Conservation (phyloP, 2,113 vertebrate genomes). For the Donacobius atricapilla region DNA sequence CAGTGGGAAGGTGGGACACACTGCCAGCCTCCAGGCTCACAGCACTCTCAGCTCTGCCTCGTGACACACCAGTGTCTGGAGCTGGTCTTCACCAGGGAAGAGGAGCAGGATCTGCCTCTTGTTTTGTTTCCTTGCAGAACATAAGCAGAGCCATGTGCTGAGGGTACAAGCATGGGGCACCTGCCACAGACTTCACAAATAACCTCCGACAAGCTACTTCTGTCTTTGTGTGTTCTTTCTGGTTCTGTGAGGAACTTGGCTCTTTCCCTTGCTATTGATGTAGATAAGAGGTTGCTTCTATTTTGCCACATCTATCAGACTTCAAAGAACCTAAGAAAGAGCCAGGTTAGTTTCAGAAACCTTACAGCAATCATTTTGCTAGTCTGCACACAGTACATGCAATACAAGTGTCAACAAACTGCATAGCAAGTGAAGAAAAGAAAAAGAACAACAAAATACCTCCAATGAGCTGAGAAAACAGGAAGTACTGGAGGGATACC, state of each 20-base stretch:
- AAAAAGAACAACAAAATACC: neutral
- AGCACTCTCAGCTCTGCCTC: neutral
- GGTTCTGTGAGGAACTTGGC: neutral
- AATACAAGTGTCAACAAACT: neutral
- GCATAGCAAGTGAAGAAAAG: neutral
- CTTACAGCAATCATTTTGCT: neutral
- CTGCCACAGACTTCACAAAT: neutral
- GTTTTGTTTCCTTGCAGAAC: neutral
- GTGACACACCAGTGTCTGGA: neutral
- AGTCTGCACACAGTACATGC: neutral
- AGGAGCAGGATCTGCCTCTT: neutral
- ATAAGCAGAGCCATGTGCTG: neutral
- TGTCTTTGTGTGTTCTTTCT: neutral
- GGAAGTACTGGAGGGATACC: neutral
- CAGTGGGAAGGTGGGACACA: neutral
- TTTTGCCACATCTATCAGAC: neutral
- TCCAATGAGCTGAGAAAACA: neutral
- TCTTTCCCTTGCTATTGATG: neutral
- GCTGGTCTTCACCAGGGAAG: neutral
- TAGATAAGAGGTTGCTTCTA: neutral
- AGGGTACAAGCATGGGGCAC: neutral
- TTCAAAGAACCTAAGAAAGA: neutral
- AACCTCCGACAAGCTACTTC: neutral
- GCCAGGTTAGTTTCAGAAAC: neutral
- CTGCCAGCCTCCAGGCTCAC: neutral